A percentile compares a stretch with the other conserved stretches of the same genome.
These are phyloP conservation scores for Anagyrus pseudococci DNA, from an alignment of 2,888 invertebrate species.

Conservation along the genomic window DNA sequence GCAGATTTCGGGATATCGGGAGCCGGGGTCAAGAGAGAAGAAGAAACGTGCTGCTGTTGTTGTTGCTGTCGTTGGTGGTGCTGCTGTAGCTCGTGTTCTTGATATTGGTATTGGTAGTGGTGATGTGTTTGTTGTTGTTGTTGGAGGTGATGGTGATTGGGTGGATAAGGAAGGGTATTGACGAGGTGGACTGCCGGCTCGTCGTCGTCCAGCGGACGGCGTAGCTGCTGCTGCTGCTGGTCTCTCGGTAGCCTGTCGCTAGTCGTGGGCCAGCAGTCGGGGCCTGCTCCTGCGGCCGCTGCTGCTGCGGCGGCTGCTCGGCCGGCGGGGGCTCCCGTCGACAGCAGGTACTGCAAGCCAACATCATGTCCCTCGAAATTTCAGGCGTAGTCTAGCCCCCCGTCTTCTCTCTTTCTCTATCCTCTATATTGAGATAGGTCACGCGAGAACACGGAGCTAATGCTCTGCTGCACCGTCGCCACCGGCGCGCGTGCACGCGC, in stretches of 20 bases:
- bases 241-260: background rate
- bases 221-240: background rate
- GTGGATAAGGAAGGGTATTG: conserved; percentile 59
- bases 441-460: too few species aligned
- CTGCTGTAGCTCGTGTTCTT: background rate
- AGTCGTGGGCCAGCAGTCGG: background rate
- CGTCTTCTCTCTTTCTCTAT: conserved; percentile 35
- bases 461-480: too few species aligned
- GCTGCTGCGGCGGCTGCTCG: background rate
- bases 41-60: conserved; percentile 6
- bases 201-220: background rate
- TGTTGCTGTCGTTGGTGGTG: background rate
- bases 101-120: background rate
- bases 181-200: conserved; percentile 56
- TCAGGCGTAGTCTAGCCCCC: background rate
- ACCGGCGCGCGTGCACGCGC: too few species aligned
- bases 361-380: conserved; percentile 30
- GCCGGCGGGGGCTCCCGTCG: background rate
- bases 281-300: background rate
- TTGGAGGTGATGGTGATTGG: conserved; percentile 42
- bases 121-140: background rate
- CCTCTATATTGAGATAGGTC: conserved; percentile 41
- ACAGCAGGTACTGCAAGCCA: conserved; percentile 60
- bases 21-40: conserved; percentile 60
- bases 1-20: conserved; percentile 69